Conservation (phyloP, 2,113 vertebrate species). For the Candoia aspera region DNA sequence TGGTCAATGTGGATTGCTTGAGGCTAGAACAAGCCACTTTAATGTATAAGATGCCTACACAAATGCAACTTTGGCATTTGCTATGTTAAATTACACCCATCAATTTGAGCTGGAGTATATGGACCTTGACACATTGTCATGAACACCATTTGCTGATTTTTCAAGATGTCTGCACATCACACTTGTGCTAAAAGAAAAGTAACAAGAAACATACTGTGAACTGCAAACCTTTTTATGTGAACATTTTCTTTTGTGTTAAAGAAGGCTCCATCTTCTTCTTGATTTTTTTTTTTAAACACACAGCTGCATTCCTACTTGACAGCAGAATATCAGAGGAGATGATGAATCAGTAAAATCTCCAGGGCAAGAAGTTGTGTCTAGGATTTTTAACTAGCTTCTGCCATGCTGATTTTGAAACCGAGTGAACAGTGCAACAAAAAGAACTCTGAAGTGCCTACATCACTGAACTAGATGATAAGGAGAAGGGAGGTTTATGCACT, state of each 20-base stretch:
- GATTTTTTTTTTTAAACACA: neutral
- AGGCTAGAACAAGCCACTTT: slow-evolving; percentile 33
- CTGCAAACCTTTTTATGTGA: neutral
- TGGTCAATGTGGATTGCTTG: neutral
- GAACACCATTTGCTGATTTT: neutral
- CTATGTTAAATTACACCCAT: slow-evolving; percentile 21
- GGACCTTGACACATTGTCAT: neutral
- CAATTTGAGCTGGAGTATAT: neutral
- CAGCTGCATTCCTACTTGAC: neutral
- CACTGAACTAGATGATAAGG: neutral
- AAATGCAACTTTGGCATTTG: slow-evolving; percentile 20
- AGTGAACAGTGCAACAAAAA: neutral
- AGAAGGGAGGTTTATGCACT: neutral
- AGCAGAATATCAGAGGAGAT: neutral
- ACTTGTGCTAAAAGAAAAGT: neutral
- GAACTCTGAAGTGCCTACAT: neutral
- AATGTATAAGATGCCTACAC: neutral
- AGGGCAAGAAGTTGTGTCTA: neutral
- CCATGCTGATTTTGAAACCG: neutral
- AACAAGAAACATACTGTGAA: neutral
- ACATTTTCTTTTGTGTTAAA: slow-evolving; percentile 10
- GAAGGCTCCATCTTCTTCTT: neutral
- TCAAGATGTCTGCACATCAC: neutral
- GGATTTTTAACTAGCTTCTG: slow-evolving; percentile 2
- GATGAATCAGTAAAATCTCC: neutral